These are phyloP conservation scores for Mixornis gularis DNA, from an alignment of 2,113 vertebrate species.

Conservation along the genomic window DNA sequence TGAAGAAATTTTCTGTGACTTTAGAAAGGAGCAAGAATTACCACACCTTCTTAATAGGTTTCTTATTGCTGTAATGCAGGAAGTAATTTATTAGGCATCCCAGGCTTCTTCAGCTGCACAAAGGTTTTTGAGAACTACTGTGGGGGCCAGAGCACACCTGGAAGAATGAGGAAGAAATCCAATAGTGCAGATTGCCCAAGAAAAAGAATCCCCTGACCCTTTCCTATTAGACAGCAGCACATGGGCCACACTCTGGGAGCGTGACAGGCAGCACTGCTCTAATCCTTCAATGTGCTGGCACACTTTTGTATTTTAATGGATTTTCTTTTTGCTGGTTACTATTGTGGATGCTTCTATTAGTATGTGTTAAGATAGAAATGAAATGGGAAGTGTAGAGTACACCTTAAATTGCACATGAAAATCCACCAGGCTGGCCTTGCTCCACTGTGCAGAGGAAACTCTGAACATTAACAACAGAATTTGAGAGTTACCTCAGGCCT, in stretches of 20 bases:
- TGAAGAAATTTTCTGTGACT: neutral
- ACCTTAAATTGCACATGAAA: constrained; percentile 27
- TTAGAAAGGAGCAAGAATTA: neutral
- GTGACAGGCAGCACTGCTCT: neutral
- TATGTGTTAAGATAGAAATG: constrained; percentile 29
- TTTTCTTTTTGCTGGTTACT: neutral
- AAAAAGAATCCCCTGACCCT: neutral
- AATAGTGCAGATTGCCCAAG: neutral
- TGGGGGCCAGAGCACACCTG: neutral
- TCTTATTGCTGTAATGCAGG: neutral
- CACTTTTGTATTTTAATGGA: neutral
- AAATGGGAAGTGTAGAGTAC: constrained; percentile 4
- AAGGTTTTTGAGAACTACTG: neutral
- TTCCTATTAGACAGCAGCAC: neutral
- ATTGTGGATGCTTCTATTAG: constrained; percentile 27
- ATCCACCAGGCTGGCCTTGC: neutral
- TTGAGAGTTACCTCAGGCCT: neutral
- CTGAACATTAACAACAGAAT: neutral
- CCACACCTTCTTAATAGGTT: neutral
- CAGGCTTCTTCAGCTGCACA: neutral
- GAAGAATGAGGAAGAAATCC: neutral
- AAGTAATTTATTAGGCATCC: neutral
- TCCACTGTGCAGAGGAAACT: constrained; percentile 7
- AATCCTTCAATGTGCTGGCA: neutral
- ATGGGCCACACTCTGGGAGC: accelerated